These are phyloP conservation scores for Chymomyza costata DNA, from an alignment of 1,140 invertebrate genomes.

Conservation along the genomic window DNA sequence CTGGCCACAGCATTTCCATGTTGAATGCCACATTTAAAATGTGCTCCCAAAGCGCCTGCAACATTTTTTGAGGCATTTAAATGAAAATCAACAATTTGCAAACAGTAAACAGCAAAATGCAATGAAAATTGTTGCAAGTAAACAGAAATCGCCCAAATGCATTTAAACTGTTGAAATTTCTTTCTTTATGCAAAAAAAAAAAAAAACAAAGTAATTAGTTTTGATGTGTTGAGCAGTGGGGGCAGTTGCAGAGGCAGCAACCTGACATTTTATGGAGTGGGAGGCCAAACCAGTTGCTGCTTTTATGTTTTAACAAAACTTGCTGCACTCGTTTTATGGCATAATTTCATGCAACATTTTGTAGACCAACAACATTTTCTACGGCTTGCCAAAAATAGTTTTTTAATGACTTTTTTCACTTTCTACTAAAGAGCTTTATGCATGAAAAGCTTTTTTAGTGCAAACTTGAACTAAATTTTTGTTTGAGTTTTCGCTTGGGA, in stretches of 20 bases:
- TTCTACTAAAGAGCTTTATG: constrained; percentile 33
- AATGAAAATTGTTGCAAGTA: neutral
- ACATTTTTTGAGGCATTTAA: constrained; percentile 4
- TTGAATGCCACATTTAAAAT: no score
- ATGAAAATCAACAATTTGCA: constrained; percentile 9
- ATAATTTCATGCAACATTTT: constrained; percentile 45
- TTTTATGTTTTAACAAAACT: no score
- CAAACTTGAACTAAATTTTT: no score
- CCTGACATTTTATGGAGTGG: no score
- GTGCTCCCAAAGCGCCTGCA: no score
- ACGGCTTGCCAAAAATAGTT: constrained; percentile 34
- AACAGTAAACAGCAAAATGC: neutral
- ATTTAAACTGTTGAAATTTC: constrained; percentile 10
- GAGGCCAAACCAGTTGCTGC: neutral
- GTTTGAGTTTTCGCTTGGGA: no score
- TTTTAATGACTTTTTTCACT: constrained; percentile 22
- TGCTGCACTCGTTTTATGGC: constrained; percentile 6
- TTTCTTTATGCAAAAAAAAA: constrained; percentile 28
- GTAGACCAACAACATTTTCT: constrained; percentile 30
- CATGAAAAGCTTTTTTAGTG: constrained; percentile 28
- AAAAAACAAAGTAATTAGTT: constrained; percentile 44
- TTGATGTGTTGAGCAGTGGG: constrained; percentile 20
- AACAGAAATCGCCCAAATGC: constrained; percentile 25
- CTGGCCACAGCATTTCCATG: no score
- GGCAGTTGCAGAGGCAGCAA: constrained; percentile 3